A percentile compares a stretch with the other conserved stretches of the same genome.
phyloP scores from a whole-genome alignment of 2,113 vertebrate genomes.

The Myotis davidii region DNA sequence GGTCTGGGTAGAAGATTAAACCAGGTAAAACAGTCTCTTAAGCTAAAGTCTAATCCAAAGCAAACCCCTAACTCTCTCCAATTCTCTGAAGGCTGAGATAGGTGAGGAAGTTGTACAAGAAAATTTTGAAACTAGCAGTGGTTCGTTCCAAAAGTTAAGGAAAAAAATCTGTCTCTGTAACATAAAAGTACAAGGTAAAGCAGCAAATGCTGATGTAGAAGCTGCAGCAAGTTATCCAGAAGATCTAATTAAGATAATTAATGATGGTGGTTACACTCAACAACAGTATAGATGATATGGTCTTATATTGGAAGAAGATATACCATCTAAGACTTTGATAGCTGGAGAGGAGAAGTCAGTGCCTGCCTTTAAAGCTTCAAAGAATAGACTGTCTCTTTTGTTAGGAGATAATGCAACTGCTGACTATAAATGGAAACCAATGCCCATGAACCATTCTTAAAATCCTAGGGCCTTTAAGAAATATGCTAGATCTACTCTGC shows the following conservation, averaged over 20 bases:
- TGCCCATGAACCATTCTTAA: background rate
- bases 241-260: background rate
- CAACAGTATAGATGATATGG: background rate
- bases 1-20: background rate
- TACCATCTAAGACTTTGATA: background rate
- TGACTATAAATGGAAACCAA: background rate
- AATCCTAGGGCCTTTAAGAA: background rate
- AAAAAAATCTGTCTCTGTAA: background rate
- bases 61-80: background rate
- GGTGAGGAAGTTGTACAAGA: background rate
- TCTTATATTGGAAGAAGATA: background rate
- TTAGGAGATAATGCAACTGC: background rate
- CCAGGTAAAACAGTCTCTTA: background rate
- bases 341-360: background rate
- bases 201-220: background rate
- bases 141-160: background rate
- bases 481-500: background rate
- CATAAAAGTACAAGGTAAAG: background rate
- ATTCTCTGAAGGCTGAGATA: background rate
- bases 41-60: background rate
- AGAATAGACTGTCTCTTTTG: background rate
- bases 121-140: background rate
- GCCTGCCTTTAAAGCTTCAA: background rate
- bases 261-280: background rate
- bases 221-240: background rate